A percentile compares a stretch with the other conserved stretches of the same genome.
Evolutionary conservation across 1,140 invertebrate species (phyloP).

Genomic region (Aphidius gifuensis): DNA sequence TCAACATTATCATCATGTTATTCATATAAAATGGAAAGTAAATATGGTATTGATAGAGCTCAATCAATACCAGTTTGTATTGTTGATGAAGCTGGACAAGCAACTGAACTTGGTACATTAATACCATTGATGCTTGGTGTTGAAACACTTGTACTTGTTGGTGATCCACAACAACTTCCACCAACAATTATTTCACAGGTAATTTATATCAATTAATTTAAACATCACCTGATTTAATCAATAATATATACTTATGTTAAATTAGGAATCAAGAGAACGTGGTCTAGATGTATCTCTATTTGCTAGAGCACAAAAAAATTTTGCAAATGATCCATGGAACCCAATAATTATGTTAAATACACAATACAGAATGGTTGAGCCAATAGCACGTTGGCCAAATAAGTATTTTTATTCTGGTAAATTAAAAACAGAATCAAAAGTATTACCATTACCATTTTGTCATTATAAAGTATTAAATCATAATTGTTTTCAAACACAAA

Average conservation of each 20-base stretch:
- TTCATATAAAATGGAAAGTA: conserved; percentile 8
- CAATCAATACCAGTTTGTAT: conserved; percentile 75
- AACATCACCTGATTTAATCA: neutral
- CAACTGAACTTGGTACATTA: conserved; percentile 78
- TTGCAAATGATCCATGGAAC: conserved; percentile 37
- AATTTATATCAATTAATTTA: neutral
- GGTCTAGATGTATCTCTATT: conserved; percentile 65
- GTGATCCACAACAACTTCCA: conserved; percentile 83
- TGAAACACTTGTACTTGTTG: conserved; percentile 77
- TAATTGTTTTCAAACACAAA: conserved; percentile 39
- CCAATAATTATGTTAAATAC: conserved; percentile 61
- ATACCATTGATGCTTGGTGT: conserved; percentile 74
- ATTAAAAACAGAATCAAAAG: conserved; percentile 53
- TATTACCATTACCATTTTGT: conserved; percentile 40
- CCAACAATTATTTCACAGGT: conserved; percentile 67
- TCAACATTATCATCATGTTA: conserved; percentile 10
- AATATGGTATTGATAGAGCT: neutral
- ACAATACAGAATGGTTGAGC: conserved; percentile 86
- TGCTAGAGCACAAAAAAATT: conserved; percentile 58
- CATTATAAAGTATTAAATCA: conserved; percentile 61
- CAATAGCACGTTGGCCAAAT: conserved; percentile 74
- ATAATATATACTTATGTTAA: neutral
- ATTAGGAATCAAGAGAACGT: conserved; percentile 58
- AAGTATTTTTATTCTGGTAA: conserved; percentile 70
- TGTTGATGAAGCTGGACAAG: conserved; percentile 88